Base-by-base conservation (phyloP, 2,888 invertebrate species). In the Nesidiocoris tenuis region DNA sequence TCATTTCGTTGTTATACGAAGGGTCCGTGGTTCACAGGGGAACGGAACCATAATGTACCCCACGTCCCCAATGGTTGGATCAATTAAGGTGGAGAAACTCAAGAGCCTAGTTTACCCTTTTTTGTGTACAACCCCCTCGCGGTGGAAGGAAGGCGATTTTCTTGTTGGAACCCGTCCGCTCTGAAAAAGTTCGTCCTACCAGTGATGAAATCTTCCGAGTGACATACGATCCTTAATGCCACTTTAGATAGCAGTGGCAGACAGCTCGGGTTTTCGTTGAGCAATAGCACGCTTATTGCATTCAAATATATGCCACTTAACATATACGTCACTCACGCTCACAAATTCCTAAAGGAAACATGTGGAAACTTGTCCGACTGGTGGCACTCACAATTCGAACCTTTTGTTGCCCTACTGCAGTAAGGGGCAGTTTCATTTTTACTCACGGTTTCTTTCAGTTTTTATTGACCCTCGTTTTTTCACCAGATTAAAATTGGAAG, bases 311-410 rank as follows among this genome's bases (percentile, higher is more conserved):
- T 19, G 12, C 2, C 57, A 59, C 61, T 70, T 61, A 70, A 70
- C 70, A 70, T 70, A 61, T 59, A n/a, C n/a, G 70, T 70, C 70
- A 59, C 59, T 70, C 70, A 59, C 22, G 22, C 55, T 66, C 19
- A 21, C 54, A 54, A 22, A 23, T 65, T 39, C 39, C 56, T 56
- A 3, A 17, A 12, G 67, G 55, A 67, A 67, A 67, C 67, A 55
- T 19, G 67, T 16, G 21, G 56, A 56, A 67, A 67, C 67, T 67
- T 54, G 67, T 67, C 55, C 22, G 16, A 55, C 22, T 55, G 25
- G 17, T 39, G 23, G 23, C 22, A 24, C 18, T 63, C 17, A 25
- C 23, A 24, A 63, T 63, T 63, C 63, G 17, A 23, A n/a, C 1
- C 63, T 17, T 21, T 63, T 63, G n/a, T n/a, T n/a, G n/a, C n/a